Evolutionary conservation across 2,797 vertebrate species (phyloP).

Genomic region (Remorina albescens): DNA sequence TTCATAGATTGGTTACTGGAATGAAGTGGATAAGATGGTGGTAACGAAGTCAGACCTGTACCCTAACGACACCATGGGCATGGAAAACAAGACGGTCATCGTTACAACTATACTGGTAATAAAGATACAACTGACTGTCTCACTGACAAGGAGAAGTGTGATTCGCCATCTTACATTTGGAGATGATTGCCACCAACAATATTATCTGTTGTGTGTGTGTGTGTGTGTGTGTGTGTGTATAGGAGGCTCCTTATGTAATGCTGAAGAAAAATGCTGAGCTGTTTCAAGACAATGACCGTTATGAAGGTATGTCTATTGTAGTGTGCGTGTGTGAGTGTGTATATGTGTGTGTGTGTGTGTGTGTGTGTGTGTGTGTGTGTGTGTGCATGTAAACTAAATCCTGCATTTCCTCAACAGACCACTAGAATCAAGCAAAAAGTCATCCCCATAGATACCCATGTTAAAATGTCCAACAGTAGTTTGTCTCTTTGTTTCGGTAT

Average conservation of each 20-base stretch:
- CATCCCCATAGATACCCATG: no score
- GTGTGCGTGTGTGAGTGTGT: not conserved
- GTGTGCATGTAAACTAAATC: not conserved
- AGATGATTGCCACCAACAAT: not conserved
- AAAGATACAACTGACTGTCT: not conserved
- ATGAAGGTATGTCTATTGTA: slow-evolving; percentile 83
- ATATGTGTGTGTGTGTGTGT: not conserved
- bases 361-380: not conserved
- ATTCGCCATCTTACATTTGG: not conserved
- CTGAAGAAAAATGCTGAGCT: slow-evolving; percentile 96
- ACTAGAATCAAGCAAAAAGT: no score
- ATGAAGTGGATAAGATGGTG: slow-evolving; percentile 97
- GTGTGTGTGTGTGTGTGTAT: slow-evolving; percentile 26
- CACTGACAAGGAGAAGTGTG: not conserved
- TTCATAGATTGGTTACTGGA: slow-evolving; percentile 96
- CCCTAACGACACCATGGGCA: slow-evolving; percentile 93
- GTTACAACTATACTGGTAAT: slow-evolving; percentile 96
- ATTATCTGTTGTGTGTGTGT: not conserved
- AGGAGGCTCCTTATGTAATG: slow-evolving; percentile 99
- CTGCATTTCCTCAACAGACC: no score
- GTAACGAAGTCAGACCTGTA: slow-evolving; percentile 93
- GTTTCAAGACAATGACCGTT: slow-evolving; percentile 95
- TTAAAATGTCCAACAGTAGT: no score
- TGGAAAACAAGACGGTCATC: slow-evolving; percentile 98
- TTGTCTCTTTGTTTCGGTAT: not conserved